Conservation (phyloP, 2,888 invertebrate species). For the Lordiphosa fenestrarum region DNA sequence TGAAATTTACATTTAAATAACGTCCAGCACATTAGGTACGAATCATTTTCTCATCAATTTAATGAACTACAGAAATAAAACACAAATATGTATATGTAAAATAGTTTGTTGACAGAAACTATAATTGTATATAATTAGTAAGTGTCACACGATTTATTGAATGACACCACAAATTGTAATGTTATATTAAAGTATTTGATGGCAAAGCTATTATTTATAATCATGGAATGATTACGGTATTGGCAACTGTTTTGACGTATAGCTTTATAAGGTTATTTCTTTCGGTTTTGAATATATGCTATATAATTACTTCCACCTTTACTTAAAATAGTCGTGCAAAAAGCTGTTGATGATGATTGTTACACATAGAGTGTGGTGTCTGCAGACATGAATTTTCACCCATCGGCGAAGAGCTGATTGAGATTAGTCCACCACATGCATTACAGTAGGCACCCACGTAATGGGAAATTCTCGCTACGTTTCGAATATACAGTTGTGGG, state of each 20-base stretch:
- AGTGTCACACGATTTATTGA: neutral
- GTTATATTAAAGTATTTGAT: slow-evolving; percentile 3
- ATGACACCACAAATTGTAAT: slow-evolving; percentile 4
- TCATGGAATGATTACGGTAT: neutral
- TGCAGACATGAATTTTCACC: too few relatives aligned
- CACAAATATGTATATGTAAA: neutral
- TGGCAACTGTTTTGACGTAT: too few relatives aligned
- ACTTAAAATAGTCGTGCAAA: too few relatives aligned
- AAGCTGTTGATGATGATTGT: too few relatives aligned
- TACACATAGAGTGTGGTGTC: too few relatives aligned
- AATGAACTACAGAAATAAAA: slow-evolving; percentile 3
- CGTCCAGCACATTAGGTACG: neutral
- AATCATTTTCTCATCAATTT: slow-evolving; percentile 8
- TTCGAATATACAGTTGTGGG: too few relatives aligned
- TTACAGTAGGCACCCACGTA: too few relatives aligned
- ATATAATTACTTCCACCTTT: too few relatives aligned
- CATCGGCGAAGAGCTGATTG: too few relatives aligned
- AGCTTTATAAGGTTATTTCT: neutral
- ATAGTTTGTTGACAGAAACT: slow-evolving; percentile 1
- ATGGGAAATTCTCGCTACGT: too few relatives aligned
- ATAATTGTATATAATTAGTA: slow-evolving; percentile 4
- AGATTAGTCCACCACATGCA: too few relatives aligned
- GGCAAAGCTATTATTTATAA: neutral
- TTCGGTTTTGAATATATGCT: neutral
- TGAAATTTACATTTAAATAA: slow-evolving; percentile 8